Percentiles rank a stretch among this genome's conserved stretches.
phyloP scores from a whole-genome alignment of 2,797 vertebrate species.

The Pitangus sulphuratus region DNA sequence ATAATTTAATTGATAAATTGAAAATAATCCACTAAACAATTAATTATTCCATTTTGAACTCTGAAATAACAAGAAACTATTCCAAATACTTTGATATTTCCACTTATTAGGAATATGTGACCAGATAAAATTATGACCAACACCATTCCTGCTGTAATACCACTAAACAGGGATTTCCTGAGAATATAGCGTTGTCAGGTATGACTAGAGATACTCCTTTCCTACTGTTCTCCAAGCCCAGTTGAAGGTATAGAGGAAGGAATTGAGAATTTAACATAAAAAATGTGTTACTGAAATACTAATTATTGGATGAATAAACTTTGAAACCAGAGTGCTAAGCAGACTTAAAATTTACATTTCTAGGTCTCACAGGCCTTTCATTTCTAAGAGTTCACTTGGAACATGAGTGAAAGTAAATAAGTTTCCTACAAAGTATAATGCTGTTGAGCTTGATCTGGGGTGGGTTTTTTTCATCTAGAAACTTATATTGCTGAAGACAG shows the following conservation, averaged over 20 bases:
- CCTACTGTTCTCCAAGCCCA: background rate
- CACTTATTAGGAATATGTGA: background rate
- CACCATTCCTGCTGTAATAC: background rate
- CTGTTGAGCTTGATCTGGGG: background rate
- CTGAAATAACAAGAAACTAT: background rate
- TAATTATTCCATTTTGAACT: background rate
- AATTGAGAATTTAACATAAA: background rate
- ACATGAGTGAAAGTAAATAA: background rate
- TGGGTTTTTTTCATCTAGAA: background rate
- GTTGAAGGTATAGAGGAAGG: background rate
- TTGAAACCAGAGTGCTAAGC: background rate
- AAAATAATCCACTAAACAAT: background rate
- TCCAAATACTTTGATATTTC: background rate
- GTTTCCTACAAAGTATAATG: background rate
- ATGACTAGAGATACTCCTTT: background rate
- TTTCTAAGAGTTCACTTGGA: background rate
- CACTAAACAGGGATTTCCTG: background rate
- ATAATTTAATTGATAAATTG: background rate
- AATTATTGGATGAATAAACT: background rate
- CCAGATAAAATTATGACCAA: background rate
- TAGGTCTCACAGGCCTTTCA: background rate
- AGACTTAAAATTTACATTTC: background rate
- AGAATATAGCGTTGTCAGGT: background rate
- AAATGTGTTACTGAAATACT: background rate
- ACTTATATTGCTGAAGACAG: background rate